Conservation (phyloP, 1,140 invertebrate genomes). For the Aphis craccivora region DNA sequence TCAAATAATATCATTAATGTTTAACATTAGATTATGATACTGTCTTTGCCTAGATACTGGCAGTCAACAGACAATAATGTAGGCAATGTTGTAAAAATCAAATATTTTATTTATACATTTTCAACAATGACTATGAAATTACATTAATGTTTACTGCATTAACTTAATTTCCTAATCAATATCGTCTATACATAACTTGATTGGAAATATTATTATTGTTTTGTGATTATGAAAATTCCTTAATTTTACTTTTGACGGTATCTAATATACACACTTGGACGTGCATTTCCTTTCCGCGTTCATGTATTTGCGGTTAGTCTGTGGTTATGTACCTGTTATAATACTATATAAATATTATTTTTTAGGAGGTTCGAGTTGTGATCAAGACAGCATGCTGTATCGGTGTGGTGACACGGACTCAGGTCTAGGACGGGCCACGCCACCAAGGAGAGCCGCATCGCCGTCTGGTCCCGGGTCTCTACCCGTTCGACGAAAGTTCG, state of each 20-base stretch:
- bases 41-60: not conserved
- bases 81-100: not conserved
- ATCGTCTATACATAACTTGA: not conserved
- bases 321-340: not conserved
- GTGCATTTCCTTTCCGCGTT: not conserved
- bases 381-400: conserved; percentile 68
- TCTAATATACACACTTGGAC: not conserved
- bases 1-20: not conserved
- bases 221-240: no score
- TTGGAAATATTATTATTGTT: not conserved
- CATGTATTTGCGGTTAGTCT: not conserved
- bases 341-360: not conserved
- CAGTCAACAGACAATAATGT: not conserved
- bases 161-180: not conserved
- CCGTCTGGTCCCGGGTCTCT: conserved; percentile 76
- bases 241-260: not conserved
- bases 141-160: not conserved
- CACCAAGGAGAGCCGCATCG: conserved; percentile 80
- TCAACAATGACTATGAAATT: not conserved
- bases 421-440: conserved; percentile 80
- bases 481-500: conserved; percentile 77
- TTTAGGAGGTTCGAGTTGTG: conserved; percentile 66
- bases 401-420: conserved; percentile 73
- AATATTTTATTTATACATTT: not conserved
- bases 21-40: not conserved